phyloP scores from a whole-genome alignment of 2,113 vertebrate genomes.

The Edolisoma coerulescens region DNA sequence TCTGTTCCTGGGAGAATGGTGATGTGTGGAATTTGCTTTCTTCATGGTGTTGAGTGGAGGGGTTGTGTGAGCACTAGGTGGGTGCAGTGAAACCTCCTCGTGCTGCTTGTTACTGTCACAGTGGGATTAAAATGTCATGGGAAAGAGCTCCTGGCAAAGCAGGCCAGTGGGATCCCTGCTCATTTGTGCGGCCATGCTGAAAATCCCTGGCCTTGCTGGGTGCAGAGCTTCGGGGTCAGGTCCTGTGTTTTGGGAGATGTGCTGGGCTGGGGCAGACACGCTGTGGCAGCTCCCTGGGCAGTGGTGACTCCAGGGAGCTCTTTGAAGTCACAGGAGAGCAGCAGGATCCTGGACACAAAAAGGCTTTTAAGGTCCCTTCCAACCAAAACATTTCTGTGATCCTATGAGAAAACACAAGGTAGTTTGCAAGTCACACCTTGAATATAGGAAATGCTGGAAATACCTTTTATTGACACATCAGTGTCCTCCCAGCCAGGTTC shows the following conservation, averaged over 20 bases:
- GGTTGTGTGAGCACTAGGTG: background rate
- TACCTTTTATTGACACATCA: background rate
- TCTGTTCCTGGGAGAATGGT: background rate
- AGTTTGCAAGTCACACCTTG: background rate
- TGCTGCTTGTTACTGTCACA: background rate
- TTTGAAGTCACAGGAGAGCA: background rate
- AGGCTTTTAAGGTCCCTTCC: background rate
- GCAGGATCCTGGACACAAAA: background rate
- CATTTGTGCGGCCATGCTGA: conserved; percentile 46
- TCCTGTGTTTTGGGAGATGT: background rate
- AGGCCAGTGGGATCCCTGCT: background rate
- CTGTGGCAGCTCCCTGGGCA: background rate
- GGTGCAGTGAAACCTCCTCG: background rate
- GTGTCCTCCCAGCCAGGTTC: background rate
- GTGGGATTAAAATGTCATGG: conserved; percentile 69
- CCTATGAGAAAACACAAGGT: background rate
- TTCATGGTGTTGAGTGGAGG: background rate
- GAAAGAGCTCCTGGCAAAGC: conserved; percentile 51
- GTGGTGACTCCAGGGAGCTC: background rate
- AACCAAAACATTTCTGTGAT: background rate
- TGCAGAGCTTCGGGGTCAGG: accelerated
- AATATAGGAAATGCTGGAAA: background rate
- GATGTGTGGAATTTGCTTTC: background rate
- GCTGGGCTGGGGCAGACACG: background rate
- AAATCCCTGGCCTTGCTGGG: conserved; percentile 5